Base-by-base conservation (phyloP, 2,888 invertebrate species). In the Himalopsyche anomala region DNA sequence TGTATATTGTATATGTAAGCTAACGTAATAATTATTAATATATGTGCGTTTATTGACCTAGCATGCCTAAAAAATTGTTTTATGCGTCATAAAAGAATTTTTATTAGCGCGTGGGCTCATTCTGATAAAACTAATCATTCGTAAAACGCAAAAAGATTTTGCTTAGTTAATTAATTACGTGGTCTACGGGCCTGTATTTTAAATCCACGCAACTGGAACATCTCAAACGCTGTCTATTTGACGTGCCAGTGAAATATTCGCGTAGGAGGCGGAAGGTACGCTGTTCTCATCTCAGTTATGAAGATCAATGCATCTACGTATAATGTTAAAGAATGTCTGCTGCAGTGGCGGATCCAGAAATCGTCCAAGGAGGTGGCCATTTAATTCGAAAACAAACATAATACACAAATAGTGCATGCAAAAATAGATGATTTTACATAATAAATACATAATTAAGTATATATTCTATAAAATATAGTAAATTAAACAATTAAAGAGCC, bases 151-250 rank as follows among this genome's bases (percentile, higher is more conserved):
- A 38, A 74, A 74, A 38, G 15, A 74, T 74, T 36, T 74, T 15
- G 5, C 36, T 74, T 3, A 5, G 38, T 74, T 15, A 62, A 42
- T 42, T 42, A 45, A 74, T 74, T 74, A 74, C 62, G 74, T 74
- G 69, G 69, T 28, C 28, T 69, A 11, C 69, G 69, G 69, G 36
- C 69, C 69, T 69, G 69, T 28, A 6, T 74, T 19, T 74, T 12
- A 8, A 36, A 36, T 15, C 38, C 28, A 38, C 36, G 74, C 74
- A 15, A 74, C 74, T 74, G 74, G 74, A 74, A 74, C 36, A 15
- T 74, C 74, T 74, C 74, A 74, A 74, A 38, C 51, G 51, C 51
- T 51, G 74, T 36, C 74, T 36, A 74, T 74, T 74, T 74, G 74
- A 38, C 74, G 74, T 74, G 36, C 12, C 74, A 74, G 74, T 38